These are phyloP conservation scores for Nannospalax galili DNA, from an alignment of 2,113 vertebrate species.

Conservation along the genomic window DNA sequence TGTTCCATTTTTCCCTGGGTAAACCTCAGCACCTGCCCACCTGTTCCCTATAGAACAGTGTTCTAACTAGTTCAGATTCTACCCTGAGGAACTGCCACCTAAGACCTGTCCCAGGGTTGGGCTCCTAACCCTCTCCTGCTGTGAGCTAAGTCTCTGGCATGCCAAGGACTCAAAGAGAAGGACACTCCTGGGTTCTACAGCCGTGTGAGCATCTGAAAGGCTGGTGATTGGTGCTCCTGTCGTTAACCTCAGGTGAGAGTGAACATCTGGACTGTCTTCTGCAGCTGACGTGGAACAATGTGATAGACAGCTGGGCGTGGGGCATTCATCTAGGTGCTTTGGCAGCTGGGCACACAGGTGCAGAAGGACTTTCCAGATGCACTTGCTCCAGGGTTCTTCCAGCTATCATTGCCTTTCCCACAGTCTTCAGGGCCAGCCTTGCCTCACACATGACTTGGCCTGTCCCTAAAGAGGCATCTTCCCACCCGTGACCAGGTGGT, in stretches of 20 bases:
- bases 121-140: background rate
- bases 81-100: background rate
- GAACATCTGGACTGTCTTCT: background rate
- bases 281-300: background rate
- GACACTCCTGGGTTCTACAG: background rate
- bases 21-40: background rate
- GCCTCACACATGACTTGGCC: background rate
- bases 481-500: background rate
- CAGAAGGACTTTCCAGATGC: background rate
- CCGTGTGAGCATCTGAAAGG: background rate
- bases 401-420: background rate
- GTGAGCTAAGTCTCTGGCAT: background rate
- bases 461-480: background rate
- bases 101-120: background rate
- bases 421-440: background rate
- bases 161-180: background rate
- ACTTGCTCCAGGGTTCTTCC: background rate
- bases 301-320: background rate
- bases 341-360: background rate
- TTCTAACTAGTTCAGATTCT: background rate
- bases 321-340: background rate
- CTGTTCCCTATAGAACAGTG: background rate
- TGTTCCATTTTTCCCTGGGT: background rate
- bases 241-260: background rate
- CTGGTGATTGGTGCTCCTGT: background rate